phyloP scores from a whole-genome alignment of 2,113 vertebrate genomes.

The Neotoma lepida region DNA sequence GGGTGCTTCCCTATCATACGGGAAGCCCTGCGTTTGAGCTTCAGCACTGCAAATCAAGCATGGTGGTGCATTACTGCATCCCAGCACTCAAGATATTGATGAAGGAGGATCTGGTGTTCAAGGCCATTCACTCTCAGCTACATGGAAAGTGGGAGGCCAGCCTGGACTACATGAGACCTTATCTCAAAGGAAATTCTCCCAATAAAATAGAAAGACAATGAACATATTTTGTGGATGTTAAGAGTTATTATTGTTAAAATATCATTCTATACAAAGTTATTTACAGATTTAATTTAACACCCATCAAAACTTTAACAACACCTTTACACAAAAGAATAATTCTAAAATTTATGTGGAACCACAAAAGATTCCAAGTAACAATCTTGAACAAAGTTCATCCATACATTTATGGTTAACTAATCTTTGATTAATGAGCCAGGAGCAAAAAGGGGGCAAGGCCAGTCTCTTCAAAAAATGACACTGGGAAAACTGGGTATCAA shows the following conservation, averaged over 20 bases:
- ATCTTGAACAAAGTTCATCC: not conserved
- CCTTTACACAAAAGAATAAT: not conserved
- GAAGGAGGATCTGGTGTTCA: not conserved
- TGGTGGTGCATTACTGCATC: not conserved
- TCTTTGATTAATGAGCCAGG: not conserved
- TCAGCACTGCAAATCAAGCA: not conserved
- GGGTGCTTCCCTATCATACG: not conserved
- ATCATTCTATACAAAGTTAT: not conserved
- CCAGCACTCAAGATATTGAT: not conserved
- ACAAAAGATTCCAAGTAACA: not conserved
- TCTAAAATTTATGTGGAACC: not conserved
- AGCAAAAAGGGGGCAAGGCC: not conserved
- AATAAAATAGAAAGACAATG: not conserved
- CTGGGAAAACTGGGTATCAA: not conserved
- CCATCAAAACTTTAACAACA: not conserved
- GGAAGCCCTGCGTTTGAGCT: not conserved
- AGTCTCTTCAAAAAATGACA: not conserved
- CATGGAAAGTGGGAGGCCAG: not conserved
- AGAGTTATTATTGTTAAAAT: not conserved
- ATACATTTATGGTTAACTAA: not conserved
- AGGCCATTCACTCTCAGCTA: not conserved
- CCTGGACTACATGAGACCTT: not conserved
- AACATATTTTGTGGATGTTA: not conserved
- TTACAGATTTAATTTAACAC: not conserved
- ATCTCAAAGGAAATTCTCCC: not conserved